Conservation (phyloP, 1,140 invertebrate species). For the Cardiocondyla obscurior region DNA sequence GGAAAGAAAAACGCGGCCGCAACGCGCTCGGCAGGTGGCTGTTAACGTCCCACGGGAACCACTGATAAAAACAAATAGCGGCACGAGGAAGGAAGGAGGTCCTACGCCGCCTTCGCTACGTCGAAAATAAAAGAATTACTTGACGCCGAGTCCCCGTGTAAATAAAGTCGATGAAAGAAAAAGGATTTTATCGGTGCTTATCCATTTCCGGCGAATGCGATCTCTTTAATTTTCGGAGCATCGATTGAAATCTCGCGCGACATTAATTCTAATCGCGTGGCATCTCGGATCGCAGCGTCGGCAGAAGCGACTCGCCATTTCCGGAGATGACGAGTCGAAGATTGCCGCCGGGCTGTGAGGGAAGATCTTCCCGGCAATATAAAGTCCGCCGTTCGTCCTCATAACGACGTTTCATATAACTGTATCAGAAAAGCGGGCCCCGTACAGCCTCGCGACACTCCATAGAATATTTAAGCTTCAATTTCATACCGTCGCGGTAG, state of each 20-base stretch:
- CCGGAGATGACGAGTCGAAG: conserved; percentile 75
- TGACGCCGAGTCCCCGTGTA: conserved; percentile 74
- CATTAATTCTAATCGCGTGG: not conserved
- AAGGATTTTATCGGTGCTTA: conserved; percentile 39
- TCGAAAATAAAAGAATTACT: conserved; percentile 83
- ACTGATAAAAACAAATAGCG: conserved; percentile 84
- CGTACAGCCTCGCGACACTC: conserved; percentile 72
- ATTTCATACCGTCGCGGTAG: conserved; percentile 80
- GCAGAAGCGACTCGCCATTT: conserved; percentile 11
- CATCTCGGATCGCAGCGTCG: not conserved
- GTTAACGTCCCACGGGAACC: conserved; percentile 73
- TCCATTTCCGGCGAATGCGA: not conserved
- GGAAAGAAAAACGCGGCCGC: conserved; percentile 27
- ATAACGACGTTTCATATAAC: conserved; percentile 78
- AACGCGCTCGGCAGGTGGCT: conserved; percentile 67
- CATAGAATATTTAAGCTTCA: conserved; percentile 84
- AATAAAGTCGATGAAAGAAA: conserved; percentile 81
- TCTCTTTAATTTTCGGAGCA: not conserved
- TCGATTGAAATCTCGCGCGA: not conserved
- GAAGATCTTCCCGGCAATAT: conserved; percentile 64
- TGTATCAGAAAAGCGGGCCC: conserved; percentile 69
- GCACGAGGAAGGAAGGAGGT: conserved; percentile 66
- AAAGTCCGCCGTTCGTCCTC: conserved; percentile 65
- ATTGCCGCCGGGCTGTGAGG: conserved; percentile 70
- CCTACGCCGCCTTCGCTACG: conserved; percentile 58